These are phyloP conservation scores for Smittia aterrima DNA, from an alignment of 2,888 invertebrate genomes.

Conservation along the genomic window DNA sequence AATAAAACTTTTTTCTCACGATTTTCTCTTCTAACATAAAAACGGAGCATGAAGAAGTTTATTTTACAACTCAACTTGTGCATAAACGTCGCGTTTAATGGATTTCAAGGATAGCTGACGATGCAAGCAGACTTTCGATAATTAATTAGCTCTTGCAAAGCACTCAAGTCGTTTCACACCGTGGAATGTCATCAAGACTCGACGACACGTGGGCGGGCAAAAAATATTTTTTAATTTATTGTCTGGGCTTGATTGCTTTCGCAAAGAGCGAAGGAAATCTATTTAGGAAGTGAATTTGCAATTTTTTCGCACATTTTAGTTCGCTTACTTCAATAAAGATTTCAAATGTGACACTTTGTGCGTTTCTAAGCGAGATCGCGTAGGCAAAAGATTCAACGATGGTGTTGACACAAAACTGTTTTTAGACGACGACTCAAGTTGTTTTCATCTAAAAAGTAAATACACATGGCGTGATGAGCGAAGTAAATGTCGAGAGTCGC, in stretches of 20 bases:
- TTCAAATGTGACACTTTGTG: not conserved
- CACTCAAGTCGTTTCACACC: not conserved
- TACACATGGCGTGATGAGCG: no score
- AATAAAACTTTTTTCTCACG: not conserved
- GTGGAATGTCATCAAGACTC: not conserved
- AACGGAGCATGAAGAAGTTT: not conserved
- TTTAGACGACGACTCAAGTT: no score
- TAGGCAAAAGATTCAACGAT: not conserved
- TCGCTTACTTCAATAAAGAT: not conserved
- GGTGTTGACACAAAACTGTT: not conserved
- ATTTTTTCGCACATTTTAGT: slow-evolving; percentile 10
- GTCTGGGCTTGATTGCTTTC: not conserved
- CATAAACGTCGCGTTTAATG: slow-evolving; percentile 5
- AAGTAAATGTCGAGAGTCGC: no score
- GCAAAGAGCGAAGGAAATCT: not conserved
- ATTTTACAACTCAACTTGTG: not conserved
- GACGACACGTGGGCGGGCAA: not conserved
- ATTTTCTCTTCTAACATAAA: slow-evolving; percentile 7
- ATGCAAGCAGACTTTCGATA: not conserved
- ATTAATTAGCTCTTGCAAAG: slow-evolving; percentile 15
- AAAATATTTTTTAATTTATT: slow-evolving; percentile 9
- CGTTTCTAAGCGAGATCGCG: not conserved
- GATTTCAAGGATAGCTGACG: slow-evolving; percentile 10
- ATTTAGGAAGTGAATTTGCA: slow-evolving; percentile 9
- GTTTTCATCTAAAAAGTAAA: no score